Percentiles rank a stretch among this genome's conserved stretches.
Conservation (phyloP, 2,797 vertebrate genomes). For the Myripristis jacobus region DNA sequence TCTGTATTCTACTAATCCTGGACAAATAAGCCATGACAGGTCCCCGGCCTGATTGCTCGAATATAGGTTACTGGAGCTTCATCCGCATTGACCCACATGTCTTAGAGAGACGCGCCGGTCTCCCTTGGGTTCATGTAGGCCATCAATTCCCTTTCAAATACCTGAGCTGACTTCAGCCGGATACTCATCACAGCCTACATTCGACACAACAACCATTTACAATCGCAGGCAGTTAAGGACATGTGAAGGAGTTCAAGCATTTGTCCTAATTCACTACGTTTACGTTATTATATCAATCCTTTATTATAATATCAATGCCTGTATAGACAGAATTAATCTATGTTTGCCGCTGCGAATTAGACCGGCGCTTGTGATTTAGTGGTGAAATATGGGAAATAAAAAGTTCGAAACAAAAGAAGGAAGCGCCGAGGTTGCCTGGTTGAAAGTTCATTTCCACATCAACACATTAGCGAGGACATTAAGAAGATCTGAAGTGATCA, state of each 20-base stretch:
- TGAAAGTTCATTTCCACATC: too few relatives aligned
- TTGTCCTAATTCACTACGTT: not conserved
- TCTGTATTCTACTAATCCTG: not conserved
- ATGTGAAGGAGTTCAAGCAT: not conserved
- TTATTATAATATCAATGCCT: too few relatives aligned
- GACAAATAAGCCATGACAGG: not conserved
- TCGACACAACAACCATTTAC: not conserved
- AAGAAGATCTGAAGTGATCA: too few relatives aligned
- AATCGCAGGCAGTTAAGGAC: not conserved
- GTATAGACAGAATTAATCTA: too few relatives aligned
- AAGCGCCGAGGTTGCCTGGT: too few relatives aligned
- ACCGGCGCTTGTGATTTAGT: too few relatives aligned
- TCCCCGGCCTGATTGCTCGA: constrained; percentile 8
- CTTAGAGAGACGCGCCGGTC: constrained; percentile 32
- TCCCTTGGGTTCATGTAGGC: not conserved
- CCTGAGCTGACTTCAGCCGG: constrained; percentile 12
- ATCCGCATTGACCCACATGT: constrained; percentile 61
- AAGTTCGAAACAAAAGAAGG: too few relatives aligned
- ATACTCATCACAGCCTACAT: not conserved
- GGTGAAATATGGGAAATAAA: too few relatives aligned
- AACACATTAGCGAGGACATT: too few relatives aligned
- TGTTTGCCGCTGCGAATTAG: too few relatives aligned
- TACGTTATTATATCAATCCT: too few relatives aligned
- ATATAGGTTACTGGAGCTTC: constrained; percentile 7
- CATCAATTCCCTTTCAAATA: not conserved